Evolutionary conservation across 2,113 vertebrate genomes (phyloP).

Genomic region (Mustela nigripes): DNA sequence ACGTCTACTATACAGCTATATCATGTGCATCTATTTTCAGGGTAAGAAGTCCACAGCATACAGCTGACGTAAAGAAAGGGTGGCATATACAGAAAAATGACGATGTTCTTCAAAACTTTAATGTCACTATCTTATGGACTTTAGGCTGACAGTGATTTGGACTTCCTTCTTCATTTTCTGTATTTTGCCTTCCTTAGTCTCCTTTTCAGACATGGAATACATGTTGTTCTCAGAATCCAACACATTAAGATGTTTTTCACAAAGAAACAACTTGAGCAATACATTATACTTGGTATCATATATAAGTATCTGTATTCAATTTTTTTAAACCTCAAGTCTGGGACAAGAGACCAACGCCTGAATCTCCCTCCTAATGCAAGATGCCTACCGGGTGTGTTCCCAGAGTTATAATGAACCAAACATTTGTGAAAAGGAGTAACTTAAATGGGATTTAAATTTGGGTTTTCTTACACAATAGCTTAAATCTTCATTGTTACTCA

Average conservation of each 20-base stretch:
- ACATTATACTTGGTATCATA: background rate
- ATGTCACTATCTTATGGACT: background rate
- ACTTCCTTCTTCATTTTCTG: constrained; percentile 22
- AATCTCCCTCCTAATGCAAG: background rate
- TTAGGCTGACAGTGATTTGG: background rate
- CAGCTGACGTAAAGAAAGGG: background rate
- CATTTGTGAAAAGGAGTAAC: background rate
- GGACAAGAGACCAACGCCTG: background rate
- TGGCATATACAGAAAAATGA: background rate
- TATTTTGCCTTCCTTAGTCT: background rate
- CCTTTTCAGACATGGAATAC: background rate
- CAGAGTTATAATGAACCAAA: background rate
- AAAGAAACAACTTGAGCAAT: constrained; percentile 13
- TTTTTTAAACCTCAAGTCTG: constrained; percentile 58
- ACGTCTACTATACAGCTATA: background rate
- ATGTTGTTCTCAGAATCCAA: background rate
- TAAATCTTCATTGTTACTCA: constrained; percentile 5
- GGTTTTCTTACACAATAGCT: background rate
- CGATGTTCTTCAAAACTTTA: background rate
- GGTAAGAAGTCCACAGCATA: background rate
- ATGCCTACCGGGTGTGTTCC: background rate
- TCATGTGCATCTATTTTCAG: background rate
- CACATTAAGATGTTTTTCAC: background rate
- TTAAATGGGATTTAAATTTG: background rate
- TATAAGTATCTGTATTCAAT: background rate